These are phyloP conservation scores for Drosophila imparisetae DNA, from an alignment of 2,888 invertebrate species.

Conservation along the genomic window DNA sequence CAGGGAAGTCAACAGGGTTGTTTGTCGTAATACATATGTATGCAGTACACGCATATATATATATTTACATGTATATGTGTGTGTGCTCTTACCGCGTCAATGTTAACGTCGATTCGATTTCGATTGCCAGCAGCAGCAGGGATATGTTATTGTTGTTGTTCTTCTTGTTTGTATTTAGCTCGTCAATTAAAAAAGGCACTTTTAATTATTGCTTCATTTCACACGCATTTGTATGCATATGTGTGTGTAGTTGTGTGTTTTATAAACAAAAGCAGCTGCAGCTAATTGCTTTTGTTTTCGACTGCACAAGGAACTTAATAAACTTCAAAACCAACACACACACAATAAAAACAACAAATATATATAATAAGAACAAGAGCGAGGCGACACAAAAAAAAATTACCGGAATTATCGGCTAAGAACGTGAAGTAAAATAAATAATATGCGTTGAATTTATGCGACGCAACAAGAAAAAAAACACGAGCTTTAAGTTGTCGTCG, in stretches of 20 bases:
- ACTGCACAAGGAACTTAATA: constrained; percentile 64
- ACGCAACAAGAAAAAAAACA: constrained; percentile 10
- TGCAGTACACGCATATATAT: constrained; percentile 16
- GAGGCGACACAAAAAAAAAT: constrained; percentile 28
- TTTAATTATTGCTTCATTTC: constrained; percentile 75
- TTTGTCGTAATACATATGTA: constrained; percentile 16
- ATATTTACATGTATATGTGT: constrained; percentile 12
- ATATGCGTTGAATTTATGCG: constrained; percentile 2
- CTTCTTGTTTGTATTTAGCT: constrained; percentile 44
- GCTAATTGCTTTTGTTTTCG: constrained; percentile 43
- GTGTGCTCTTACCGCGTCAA: constrained; percentile 67
- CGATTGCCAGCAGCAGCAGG: constrained; percentile 55
- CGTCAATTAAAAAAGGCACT: constrained; percentile 76
- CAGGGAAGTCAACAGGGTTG: constrained; percentile 52
- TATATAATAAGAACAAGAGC: constrained; percentile 32
- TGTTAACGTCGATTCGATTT: constrained; percentile 73
- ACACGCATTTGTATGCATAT: constrained; percentile 19
- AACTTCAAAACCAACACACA: constrained; percentile 36
- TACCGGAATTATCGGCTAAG: constrained; percentile 2
- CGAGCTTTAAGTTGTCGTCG: constrained; percentile 35
- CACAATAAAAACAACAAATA: constrained; percentile 22
- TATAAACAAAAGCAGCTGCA: constrained; percentile 60
- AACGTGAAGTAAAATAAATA: background rate
- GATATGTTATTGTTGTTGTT: constrained; percentile 27
- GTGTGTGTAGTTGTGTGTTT: constrained; percentile 29